Evolutionary conservation across 2,113 vertebrate species (phyloP).

Genomic region (Butorides virescens): DNA sequence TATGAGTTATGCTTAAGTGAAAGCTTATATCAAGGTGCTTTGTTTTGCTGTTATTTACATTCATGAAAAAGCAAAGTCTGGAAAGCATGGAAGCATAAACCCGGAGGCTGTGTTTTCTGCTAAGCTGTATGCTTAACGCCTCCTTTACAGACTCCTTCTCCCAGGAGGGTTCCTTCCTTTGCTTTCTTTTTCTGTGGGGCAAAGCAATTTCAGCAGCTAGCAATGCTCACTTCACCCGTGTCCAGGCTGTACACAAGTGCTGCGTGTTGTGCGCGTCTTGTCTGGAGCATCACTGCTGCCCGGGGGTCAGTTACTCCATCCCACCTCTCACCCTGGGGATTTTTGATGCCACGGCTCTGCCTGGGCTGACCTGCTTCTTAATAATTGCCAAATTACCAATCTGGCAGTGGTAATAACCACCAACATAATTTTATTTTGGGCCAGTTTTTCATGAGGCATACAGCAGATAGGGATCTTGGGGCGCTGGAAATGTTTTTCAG

Average conservation of each 20-base stretch:
- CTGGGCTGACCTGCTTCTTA: not conserved
- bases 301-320: accelerated
- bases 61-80: not conserved
- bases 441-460: not conserved
- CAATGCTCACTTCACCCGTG: not conserved
- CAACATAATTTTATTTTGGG: not conserved
- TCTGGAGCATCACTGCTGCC: not conserved
- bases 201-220: not conserved
- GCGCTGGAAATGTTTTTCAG: not conserved
- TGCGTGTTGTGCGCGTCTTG: accelerated
- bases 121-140: not conserved
- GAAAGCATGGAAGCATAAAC: not conserved
- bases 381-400: not conserved
- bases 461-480: not conserved
- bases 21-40: not conserved
- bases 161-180: not conserved
- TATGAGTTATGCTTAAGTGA: not conserved
- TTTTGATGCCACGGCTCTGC: not conserved
- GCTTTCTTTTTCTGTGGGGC: not conserved
- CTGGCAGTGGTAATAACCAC: not conserved
- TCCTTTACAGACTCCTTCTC: not conserved
- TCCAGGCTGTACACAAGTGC: not conserved
- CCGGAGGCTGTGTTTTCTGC: not conserved
- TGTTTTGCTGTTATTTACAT: not conserved
- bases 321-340: not conserved